phyloP scores from a whole-genome alignment of 2,888 invertebrate genomes.

The Plebejus argus region DNA sequence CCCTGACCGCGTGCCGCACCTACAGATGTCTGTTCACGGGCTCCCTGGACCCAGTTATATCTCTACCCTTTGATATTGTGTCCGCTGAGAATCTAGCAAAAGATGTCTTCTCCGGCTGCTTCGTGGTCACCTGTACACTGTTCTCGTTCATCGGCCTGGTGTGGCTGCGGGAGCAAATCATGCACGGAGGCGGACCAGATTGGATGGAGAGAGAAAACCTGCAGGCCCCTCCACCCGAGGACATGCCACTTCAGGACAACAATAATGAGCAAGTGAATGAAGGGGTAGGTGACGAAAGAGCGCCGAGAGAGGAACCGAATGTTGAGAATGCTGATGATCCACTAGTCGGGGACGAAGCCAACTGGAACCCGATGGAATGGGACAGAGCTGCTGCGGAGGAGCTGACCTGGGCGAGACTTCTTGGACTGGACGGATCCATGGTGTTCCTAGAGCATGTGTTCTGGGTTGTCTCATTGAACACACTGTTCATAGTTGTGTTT shows the following conservation, averaged over 20 bases:
- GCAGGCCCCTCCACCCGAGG: slow-evolving; percentile 74
- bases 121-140: slow-evolving; percentile 97
- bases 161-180: slow-evolving; percentile 98
- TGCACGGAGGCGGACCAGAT: slow-evolving; percentile 98
- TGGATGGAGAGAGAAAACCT: slow-evolving; percentile 92
- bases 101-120: slow-evolving; percentile 97
- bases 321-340: slow-evolving; percentile 74
- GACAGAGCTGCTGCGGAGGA: slow-evolving; percentile 98
- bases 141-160: slow-evolving; percentile 98
- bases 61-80: slow-evolving; percentile 94
- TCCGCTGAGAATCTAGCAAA: slow-evolving; percentile 95
- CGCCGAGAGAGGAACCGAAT: slow-evolving; percentile 62
- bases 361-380: slow-evolving; percentile 99
- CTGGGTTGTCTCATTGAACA: slow-evolving; percentile 98
- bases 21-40: slow-evolving; percentile 96
- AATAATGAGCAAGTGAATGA: slow-evolving; percentile 74
- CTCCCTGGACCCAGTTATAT: slow-evolving; percentile 91
- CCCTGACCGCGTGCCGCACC: slow-evolving; percentile 96
- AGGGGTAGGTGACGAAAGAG: slow-evolving; percentile 59
- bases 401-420: slow-evolving; percentile 97
- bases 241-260: slow-evolving; percentile 69
- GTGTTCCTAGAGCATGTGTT: slow-evolving; percentile 99
- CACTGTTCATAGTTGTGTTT: slow-evolving; percentile 97
- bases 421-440: slow-evolving; percentile 97
- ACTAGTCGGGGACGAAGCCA: slow-evolving; percentile 87